phyloP scores from a whole-genome alignment of 2,888 invertebrate genomes.

The Ligdia adustata region DNA sequence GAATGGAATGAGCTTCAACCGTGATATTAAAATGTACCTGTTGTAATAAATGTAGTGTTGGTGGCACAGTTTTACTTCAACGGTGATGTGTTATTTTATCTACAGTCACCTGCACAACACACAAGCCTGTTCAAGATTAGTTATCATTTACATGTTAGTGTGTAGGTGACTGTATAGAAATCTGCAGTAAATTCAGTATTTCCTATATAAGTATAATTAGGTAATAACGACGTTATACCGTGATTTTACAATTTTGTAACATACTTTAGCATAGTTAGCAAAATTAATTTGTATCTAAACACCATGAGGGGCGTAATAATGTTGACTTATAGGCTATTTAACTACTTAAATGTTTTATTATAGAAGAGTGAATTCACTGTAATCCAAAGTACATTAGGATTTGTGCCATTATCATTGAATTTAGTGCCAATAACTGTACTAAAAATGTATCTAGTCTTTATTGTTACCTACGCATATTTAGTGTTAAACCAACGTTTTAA shows the following conservation, averaged over 20 bases:
- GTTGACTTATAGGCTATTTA: slow-evolving; percentile 53
- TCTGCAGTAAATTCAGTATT: slow-evolving; percentile 74
- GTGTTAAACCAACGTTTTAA: slow-evolving; percentile 78
- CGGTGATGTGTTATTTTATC: slow-evolving; percentile 54
- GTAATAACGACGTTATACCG: slow-evolving; percentile 65
- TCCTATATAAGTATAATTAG: slow-evolving; percentile 74
- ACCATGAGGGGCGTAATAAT: slow-evolving; percentile 56
- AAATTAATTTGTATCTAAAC: slow-evolving; percentile 61
- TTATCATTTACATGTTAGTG: not conserved
- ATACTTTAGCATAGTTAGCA: slow-evolving; percentile 72
- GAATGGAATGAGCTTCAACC: slow-evolving; percentile 64
- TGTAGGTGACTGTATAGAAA: slow-evolving; percentile 44
- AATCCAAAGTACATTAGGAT: slow-evolving; percentile 63
- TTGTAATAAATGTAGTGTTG: slow-evolving; percentile 58
- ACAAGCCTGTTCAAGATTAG: not conserved
- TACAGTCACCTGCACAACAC: not conserved
- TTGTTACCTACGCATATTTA: slow-evolving; percentile 81
- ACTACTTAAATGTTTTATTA: slow-evolving; percentile 42
- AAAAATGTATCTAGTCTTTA: slow-evolving; percentile 84
- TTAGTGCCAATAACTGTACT: slow-evolving; percentile 85
- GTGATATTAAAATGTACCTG: slow-evolving; percentile 65
- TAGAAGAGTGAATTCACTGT: slow-evolving; percentile 51
- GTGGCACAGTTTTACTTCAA: slow-evolving; percentile 72
- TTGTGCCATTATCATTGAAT: slow-evolving; percentile 79
- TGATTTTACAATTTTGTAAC: slow-evolving; percentile 76